These are phyloP conservation scores for Ophiothrix spiculata DNA, from an alignment of 35 echinoderm and acorn worm species.

Conservation along the genomic window DNA sequence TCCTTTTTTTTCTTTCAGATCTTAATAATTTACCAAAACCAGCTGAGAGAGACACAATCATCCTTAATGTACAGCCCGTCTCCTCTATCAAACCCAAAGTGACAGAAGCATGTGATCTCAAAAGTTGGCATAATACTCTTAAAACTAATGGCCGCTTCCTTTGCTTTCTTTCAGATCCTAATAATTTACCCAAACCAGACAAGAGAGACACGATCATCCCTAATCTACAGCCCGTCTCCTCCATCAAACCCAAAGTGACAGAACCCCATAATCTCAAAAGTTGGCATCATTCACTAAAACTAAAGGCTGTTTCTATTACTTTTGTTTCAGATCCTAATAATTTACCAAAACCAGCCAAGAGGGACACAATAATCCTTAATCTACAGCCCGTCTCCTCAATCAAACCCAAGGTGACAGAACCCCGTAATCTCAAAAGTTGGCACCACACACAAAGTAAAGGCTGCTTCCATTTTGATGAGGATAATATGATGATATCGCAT, in stretches of 20 bases:
- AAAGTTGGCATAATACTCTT: constrained; percentile 71
- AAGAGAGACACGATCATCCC: constrained; percentile 26
- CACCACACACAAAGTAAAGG: constrained; percentile 80
- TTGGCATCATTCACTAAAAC: constrained; percentile 71
- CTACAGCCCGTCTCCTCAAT: constrained; percentile 66
- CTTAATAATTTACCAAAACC: neutral
- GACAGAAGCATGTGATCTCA: constrained; percentile 73
- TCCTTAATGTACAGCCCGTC: constrained; percentile 63
- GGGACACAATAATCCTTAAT: constrained; percentile 22
- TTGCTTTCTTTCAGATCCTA: too few species aligned
- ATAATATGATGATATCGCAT: constrained; percentile 66
- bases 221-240: constrained; percentile 60
- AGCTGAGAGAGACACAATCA: constrained; percentile 6
- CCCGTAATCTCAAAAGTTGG: constrained; percentile 80
- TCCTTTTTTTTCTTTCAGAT: too few species aligned
- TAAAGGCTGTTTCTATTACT: constrained; percentile 74
- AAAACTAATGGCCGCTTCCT: constrained; percentile 87
- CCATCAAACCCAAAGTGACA: constrained; percentile 37
- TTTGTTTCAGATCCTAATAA: constrained; percentile 17
- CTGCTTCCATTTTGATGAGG: constrained; percentile 84
- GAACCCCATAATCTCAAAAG: constrained; percentile 80
- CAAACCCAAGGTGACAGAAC: constrained; percentile 52
- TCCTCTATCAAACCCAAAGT: constrained; percentile 34
- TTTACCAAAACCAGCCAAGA: neutral
- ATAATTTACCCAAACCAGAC: neutral